Conservation (phyloP, 2,888 invertebrate species). For the Pristionchus entomophagus region DNA sequence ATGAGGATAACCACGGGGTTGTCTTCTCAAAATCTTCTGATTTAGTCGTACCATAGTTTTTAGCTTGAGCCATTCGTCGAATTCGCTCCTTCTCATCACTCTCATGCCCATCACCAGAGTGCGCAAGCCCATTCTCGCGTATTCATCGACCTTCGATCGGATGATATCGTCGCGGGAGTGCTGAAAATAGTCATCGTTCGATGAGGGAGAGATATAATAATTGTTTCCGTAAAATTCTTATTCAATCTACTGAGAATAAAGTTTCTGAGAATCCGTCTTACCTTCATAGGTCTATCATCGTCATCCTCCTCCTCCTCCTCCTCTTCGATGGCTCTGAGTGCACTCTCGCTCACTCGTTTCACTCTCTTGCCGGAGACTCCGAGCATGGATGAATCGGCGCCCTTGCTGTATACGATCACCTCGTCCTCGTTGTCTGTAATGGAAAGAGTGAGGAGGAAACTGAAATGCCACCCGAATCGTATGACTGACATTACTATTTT, state of each 20-base stretch:
- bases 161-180: constrained; percentile 3
- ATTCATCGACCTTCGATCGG: constrained; percentile 51
- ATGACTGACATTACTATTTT: too few species aligned
- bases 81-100: constrained; percentile 83
- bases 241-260: too few species aligned
- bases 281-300: constrained; percentile 26
- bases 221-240: not conserved
- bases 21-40: too few species aligned
- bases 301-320: constrained; percentile 20
- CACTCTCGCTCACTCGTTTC: constrained; percentile 6
- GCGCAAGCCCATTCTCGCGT: constrained; percentile 74
- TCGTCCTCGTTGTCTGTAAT: constrained; percentile 80
- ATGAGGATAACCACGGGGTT: too few species aligned
- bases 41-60: not conserved
- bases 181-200: not conserved
- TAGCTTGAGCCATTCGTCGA: constrained; percentile 78
- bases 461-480: too few species aligned
- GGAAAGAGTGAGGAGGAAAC: too few species aligned
- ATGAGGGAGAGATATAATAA: not conserved
- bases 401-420: constrained; percentile 75
- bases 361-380: constrained; percentile 2
- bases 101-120: constrained; percentile 78
- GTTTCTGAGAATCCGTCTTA: too few species aligned
- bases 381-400: constrained; percentile 81
- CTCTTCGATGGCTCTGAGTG: not conserved